Percentiles rank a stretch among this genome's conserved stretches.
Conservation (phyloP, 2,797 vertebrate species). For the Merluccius polli region DNA sequence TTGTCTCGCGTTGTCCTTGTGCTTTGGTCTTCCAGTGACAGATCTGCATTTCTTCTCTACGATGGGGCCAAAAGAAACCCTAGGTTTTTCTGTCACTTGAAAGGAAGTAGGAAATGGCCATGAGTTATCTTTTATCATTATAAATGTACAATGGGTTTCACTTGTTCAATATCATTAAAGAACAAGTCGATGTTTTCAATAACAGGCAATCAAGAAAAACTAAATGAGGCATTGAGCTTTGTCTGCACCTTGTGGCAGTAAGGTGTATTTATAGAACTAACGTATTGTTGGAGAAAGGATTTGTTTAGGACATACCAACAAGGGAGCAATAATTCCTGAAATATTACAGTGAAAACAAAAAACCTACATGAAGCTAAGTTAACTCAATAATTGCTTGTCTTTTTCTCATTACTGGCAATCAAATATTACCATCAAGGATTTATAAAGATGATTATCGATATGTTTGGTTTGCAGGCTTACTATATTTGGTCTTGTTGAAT, state of each 20-base stretch:
- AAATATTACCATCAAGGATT: neutral
- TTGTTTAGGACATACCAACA: neutral
- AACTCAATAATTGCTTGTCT: neutral
- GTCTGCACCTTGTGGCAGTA: conserved; percentile 55
- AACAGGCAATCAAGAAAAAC: conserved; percentile 10
- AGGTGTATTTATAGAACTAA: neutral
- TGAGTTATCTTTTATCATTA: conserved; percentile 37
- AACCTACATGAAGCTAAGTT: neutral
- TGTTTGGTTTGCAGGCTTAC: conserved; percentile 43
- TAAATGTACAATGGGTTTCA: conserved; percentile 34
- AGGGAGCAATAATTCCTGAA: neutral
- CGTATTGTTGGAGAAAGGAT: neutral
- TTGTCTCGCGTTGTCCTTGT: conserved; percentile 40
- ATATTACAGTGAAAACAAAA: neutral
- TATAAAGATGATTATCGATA: neutral
- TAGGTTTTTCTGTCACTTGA: conserved; percentile 46
- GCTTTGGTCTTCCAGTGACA: conserved; percentile 32
- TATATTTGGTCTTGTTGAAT: conserved; percentile 33
- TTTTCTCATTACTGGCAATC: neutral
- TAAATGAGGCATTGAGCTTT: neutral
- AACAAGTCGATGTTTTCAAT: conserved; percentile 10
- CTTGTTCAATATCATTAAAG: conserved; percentile 39
- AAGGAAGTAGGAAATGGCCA: conserved; percentile 22
- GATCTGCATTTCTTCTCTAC: conserved; percentile 47
- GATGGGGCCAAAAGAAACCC: conserved; percentile 60